Evolutionary conservation across 2,797 vertebrate species (phyloP).

Genomic region (Heliangelus exortis): DNA sequence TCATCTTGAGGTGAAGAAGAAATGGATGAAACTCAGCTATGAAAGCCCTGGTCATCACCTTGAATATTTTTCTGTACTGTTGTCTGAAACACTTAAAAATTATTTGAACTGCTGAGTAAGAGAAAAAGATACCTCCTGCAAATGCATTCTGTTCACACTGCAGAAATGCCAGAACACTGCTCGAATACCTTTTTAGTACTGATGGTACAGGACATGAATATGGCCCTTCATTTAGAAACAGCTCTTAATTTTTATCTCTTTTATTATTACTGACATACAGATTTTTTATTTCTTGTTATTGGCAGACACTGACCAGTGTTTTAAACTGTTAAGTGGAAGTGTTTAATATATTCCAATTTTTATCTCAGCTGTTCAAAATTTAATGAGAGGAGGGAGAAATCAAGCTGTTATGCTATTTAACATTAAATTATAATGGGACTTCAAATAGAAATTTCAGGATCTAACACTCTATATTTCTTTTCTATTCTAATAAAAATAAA

Average conservation of each 20-base stretch:
- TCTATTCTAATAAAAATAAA: constrained; percentile 64
- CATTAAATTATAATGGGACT: constrained; percentile 30
- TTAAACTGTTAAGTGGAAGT: constrained; percentile 31
- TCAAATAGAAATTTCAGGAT: constrained; percentile 43
- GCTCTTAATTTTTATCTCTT: constrained; percentile 56
- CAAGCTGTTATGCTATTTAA: constrained; percentile 55
- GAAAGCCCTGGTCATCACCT: not conserved
- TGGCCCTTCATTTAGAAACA: constrained; percentile 25
- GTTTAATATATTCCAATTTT: constrained; percentile 48
- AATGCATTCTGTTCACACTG: not conserved
- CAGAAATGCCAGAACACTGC: not conserved
- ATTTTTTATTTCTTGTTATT: constrained; percentile 33
- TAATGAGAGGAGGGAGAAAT: constrained; percentile 47
- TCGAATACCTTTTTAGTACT: not conserved
- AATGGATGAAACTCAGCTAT: not conserved
- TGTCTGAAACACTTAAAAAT: not conserved
- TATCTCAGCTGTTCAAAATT: constrained; percentile 37
- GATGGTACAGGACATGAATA: not conserved
- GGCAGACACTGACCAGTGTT: constrained; percentile 31
- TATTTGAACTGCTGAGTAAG: not conserved
- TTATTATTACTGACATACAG: constrained; percentile 34
- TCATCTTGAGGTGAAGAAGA: not conserved
- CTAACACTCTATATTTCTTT: constrained; percentile 21
- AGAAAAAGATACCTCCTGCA: not conserved
- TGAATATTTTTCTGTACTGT: not conserved